phyloP scores from a whole-genome alignment of 2,888 invertebrate genomes.

The Crematogaster levior region DNA sequence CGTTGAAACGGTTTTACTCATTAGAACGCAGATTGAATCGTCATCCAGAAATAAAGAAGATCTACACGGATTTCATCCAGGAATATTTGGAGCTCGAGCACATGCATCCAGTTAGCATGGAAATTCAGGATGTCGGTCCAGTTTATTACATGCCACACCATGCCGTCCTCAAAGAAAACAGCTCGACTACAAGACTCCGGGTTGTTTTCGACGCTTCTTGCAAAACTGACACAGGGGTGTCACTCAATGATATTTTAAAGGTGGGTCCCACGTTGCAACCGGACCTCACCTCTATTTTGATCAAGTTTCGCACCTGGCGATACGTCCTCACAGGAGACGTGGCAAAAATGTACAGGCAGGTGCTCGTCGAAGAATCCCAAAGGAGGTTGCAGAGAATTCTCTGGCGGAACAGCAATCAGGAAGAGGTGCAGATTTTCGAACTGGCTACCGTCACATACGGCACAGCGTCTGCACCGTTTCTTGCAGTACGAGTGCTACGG shows the following conservation, averaged over 20 bases:
- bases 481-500: background rate
- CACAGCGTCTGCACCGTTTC: background rate
- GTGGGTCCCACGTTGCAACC: background rate
- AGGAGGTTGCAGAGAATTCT: background rate
- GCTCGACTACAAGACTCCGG: background rate
- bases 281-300: background rate
- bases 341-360: background rate
- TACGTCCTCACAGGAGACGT: background rate
- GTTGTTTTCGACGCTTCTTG: no score
- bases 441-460: background rate
- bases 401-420: background rate
- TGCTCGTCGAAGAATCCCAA: background rate
- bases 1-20: no score
- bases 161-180: background rate
- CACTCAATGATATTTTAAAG: no score
- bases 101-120: no score
- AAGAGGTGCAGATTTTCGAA: background rate
- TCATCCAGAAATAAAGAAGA: background rate
- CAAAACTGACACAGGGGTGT: no score
- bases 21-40: background rate
- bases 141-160: background rate
- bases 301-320: background rate
- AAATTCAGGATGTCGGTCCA: background rate
- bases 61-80: background rate
- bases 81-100: background rate